These are phyloP conservation scores for Mercenaria mercenaria DNA, from an alignment of 1,140 invertebrate genomes.

Conservation along the genomic window DNA sequence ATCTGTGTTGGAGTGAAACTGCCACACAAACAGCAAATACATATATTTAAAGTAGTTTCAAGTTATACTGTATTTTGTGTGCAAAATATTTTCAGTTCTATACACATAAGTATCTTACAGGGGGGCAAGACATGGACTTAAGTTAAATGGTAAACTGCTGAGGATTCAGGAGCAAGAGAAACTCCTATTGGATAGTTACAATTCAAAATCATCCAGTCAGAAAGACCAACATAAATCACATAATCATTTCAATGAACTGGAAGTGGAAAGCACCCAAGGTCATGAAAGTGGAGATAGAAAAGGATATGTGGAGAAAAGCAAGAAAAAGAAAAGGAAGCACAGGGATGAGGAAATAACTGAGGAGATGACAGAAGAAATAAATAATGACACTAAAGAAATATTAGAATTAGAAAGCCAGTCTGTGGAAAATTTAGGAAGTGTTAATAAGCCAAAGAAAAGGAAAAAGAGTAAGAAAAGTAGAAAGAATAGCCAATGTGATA, in stretches of 20 bases:
- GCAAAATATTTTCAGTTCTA: too few species aligned
- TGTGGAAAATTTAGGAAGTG: not conserved
- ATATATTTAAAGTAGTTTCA: too few species aligned
- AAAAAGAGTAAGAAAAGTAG: slow-evolving; percentile 49
- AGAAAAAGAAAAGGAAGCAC: slow-evolving; percentile 51
- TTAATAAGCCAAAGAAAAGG: slow-evolving; percentile 9
- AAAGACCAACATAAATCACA: not conserved
- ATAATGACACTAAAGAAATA: not conserved
- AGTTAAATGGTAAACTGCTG: slow-evolving; percentile 83
- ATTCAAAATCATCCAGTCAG: not conserved
- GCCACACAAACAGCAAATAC: too few species aligned
- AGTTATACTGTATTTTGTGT: too few species aligned
- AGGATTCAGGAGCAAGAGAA: slow-evolving; percentile 84
- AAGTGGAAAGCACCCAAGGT: not conserved
- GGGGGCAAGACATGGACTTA: slow-evolving; percentile 85
- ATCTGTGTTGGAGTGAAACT: too few species aligned
- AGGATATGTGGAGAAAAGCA: slow-evolving; percentile 17
- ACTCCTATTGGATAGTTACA: slow-evolving; percentile 83
- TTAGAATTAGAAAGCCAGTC: not conserved
- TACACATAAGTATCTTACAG: too few species aligned
- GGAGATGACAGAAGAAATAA: not conserved
- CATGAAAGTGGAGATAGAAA: not conserved
- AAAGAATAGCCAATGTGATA: slow-evolving; percentile 30
- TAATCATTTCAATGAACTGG: not conserved
- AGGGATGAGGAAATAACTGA: not conserved